Conservation (phyloP, 2,797 vertebrate genomes). For the Melanotaenia maccullochi region DNA sequence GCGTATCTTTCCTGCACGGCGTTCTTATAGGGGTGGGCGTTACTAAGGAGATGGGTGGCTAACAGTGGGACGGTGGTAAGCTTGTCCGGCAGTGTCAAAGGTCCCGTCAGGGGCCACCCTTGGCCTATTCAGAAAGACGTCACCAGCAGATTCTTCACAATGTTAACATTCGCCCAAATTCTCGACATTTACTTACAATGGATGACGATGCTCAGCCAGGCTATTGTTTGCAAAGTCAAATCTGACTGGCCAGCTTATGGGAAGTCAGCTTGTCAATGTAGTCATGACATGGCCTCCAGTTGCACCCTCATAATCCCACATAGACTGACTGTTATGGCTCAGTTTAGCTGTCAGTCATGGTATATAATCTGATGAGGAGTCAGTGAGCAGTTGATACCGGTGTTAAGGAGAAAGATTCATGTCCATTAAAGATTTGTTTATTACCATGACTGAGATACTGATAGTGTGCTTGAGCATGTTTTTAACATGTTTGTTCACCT, state of each 20-base stretch:
- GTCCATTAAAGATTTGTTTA: constrained; percentile 7
- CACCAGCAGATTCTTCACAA: constrained; percentile 82
- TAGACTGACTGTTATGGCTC: constrained; percentile 68
- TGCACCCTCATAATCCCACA: constrained; percentile 76
- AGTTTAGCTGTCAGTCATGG: constrained; percentile 76
- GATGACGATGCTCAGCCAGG: constrained; percentile 50
- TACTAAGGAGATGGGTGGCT: constrained; percentile 46
- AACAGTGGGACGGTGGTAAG: constrained; percentile 58
- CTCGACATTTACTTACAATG: constrained; percentile 77
- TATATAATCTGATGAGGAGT: constrained; percentile 51
- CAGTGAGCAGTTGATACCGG: constrained; percentile 23
- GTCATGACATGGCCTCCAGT: constrained; percentile 69
- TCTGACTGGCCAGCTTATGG: constrained; percentile 68
- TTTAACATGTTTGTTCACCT: neutral
- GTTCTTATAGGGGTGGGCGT: constrained; percentile 61
- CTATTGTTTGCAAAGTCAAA: constrained; percentile 67
- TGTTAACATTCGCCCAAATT: constrained; percentile 83
- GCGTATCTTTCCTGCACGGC: constrained; percentile 36
- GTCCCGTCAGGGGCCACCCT: constrained; percentile 73
- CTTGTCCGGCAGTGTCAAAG: constrained; percentile 77
- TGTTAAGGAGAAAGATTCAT: constrained; percentile 22
- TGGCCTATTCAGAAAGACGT: constrained; percentile 72
- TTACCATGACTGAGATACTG: constrained; percentile 7
- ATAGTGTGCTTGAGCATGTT: neutral
- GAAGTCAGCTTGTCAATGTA: constrained; percentile 77